Evolutionary conservation across 2,113 vertebrate genomes (phyloP), one percentile per base, ranked within the genome.

Genomic region (Rana temporaria): DNA sequence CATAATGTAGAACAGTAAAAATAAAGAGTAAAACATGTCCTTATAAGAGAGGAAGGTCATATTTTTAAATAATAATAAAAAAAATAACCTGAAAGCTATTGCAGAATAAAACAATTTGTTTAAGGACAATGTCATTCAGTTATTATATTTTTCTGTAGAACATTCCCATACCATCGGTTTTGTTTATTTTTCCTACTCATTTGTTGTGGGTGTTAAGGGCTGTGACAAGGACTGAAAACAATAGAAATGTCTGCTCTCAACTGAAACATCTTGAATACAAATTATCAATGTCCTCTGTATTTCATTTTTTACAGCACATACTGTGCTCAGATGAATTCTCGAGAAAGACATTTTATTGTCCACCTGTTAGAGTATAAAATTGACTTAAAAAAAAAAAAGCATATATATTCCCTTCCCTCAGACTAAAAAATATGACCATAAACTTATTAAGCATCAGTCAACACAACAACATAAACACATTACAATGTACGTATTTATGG

Each of bases 121-220:
- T 38, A 38, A 38, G 34, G 34, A 5, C 4, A 38, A 2, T 38
- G 4, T 38, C 34, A 38, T 38, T 0, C 6, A 38, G 34, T 38
- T 38, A 34, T 34, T 64, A 64, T 64, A 26, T 32, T 66, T 19
- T 32, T 18, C 64, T 34, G 64, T 66, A 66, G 64, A 32, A 66
- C 64, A 32, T 66, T 30, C 26, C 18, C 3, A 34, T 38, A 30
- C 11, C 26, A 66, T 34, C 19, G 30, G 26, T 19, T 34, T 17
- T 38, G 34, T 38, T 38, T 38, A 5, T 38, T 38, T 38, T 38
- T 38, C 30, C 19, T 66, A 34, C 16, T 66, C 30, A 34, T 66
- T 66, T 66, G 64, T 66, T 66, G 64, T 34, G 64, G 64, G 64
- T 34, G 30, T 66, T 66, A 66, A 34, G 30, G 64, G 64, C 30